Evolutionary conservation across 2,888 invertebrate genomes (phyloP).

Genomic region (Aporophyla lueneburgensis): DNA sequence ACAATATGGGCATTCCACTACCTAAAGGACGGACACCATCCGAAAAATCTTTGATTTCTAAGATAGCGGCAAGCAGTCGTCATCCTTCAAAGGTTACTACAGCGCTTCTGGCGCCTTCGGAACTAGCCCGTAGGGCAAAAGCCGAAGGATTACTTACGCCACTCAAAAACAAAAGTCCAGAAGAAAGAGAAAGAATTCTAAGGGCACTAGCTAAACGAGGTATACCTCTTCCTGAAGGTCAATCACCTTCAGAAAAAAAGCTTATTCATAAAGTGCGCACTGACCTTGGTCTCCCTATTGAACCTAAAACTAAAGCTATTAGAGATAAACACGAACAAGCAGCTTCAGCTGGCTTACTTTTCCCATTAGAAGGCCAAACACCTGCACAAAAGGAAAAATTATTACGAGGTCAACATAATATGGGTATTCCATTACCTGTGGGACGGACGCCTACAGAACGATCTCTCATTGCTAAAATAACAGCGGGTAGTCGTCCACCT

Average conservation of each 20-base stretch:
- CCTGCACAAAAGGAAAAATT: conserved; percentile 19
- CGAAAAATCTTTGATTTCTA: conserved; percentile 31
- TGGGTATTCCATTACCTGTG: conserved; percentile 34
- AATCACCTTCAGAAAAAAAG: conserved; percentile 68
- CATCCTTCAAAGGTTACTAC: not conserved
- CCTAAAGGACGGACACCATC: conserved; percentile 47
- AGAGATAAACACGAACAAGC: conserved; percentile 33
- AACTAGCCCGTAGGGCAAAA: conserved; percentile 1
- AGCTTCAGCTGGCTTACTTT: conserved; percentile 10
- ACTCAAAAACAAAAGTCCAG: conserved; percentile 30
- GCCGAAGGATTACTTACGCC: conserved; percentile 29
- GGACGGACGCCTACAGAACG: conserved; percentile 58
- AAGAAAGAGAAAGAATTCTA: conserved; percentile 40
- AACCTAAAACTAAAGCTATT: conserved; percentile 54
- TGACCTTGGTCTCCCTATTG: conserved; percentile 69
- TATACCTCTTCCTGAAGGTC: conserved; percentile 32
- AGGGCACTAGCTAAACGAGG: conserved; percentile 38
- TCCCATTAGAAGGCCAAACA: not conserved
- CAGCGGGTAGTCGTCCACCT: conserved; percentile 48
- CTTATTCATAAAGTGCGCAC: conserved; percentile 64
- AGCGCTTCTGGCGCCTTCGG: not conserved
- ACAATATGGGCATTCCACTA: conserved; percentile 32
- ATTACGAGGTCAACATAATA: conserved; percentile 1
- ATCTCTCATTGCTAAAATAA: conserved; percentile 49
- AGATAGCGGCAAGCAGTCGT: conserved; percentile 7